These are phyloP conservation scores for Odocoileus virginianus DNA, from an alignment of 2,113 vertebrate species.

Conservation along the genomic window DNA sequence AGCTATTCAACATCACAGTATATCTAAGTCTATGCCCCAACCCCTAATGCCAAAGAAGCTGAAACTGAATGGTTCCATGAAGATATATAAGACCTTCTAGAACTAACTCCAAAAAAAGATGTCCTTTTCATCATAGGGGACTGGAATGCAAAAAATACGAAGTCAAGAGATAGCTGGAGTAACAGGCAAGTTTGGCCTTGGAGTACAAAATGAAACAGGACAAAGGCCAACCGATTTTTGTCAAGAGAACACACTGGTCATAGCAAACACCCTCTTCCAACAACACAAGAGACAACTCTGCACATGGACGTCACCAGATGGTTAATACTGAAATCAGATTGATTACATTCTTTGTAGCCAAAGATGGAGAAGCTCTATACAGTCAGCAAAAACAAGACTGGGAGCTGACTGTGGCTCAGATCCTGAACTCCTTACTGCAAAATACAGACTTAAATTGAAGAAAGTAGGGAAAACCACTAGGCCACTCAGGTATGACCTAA, in stretches of 20 bases:
- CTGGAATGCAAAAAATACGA: neutral
- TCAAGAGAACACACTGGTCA: neutral
- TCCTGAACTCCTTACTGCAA: neutral
- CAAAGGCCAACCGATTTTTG: neutral
- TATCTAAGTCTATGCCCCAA: neutral
- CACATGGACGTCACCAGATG: neutral
- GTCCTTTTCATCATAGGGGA: neutral
- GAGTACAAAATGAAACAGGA: neutral
- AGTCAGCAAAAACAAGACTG: neutral
- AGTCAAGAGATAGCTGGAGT: neutral
- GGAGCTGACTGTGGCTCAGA: neutral
- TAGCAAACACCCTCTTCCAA: neutral
- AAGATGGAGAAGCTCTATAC: neutral
- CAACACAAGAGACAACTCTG: neutral
- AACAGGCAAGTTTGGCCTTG: neutral
- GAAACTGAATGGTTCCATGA: neutral
- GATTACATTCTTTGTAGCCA: neutral
- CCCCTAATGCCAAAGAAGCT: neutral
- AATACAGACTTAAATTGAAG: neutral
- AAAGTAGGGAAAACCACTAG: neutral
- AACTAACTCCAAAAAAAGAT: neutral
- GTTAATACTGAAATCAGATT: neutral
- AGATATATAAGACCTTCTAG: neutral
- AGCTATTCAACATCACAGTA: neutral
- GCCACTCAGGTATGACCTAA: neutral